Percentiles rank a stretch among this genome's conserved stretches.
Conservation (phyloP, 92 coral and sea anemone species). For the Phenganax marumi region DNA sequence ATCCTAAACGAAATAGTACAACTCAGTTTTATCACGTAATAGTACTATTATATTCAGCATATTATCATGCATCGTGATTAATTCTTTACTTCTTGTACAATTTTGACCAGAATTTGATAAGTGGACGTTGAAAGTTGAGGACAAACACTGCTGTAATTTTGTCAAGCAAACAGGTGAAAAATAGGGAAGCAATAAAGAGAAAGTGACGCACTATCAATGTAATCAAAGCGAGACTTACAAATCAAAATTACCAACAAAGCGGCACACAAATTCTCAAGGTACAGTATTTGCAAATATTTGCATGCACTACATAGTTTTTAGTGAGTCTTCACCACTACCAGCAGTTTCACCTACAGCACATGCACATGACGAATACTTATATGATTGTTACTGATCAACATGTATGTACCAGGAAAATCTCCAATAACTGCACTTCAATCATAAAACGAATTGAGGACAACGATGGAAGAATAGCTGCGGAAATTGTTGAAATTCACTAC, state of each 20-base stretch:
- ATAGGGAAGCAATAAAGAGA: conserved; percentile 15
- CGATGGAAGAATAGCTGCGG: conserved; percentile 41
- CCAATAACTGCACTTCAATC: conserved; percentile 56
- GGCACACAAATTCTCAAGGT: conserved; percentile 55
- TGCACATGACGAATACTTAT: background rate
- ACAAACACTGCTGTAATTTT: conserved; percentile 52
- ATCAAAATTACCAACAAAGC: conserved; percentile 38
- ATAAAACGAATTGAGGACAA: conserved; percentile 29
- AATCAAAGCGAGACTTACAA: conserved; percentile 52
- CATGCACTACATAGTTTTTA: background rate
- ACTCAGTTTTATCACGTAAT: conserved; percentile 13
- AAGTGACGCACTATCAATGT: conserved; percentile 54
- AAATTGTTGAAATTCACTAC: conserved; percentile 51
- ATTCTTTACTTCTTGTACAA: background rate
- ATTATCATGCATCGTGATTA: background rate
- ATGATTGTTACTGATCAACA: conserved; percentile 13
- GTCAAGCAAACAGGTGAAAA: conserved; percentile 45
- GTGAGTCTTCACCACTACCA: conserved; percentile 14
- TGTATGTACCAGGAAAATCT: conserved; percentile 62
- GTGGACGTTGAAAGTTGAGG: conserved; percentile 59
- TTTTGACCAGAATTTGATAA: conserved; percentile 45
- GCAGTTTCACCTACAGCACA: conserved; percentile 2
- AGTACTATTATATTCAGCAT: background rate
- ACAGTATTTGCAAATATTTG: background rate
- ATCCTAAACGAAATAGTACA: background rate